Evolutionary conservation across 1,140 invertebrate species (phyloP), one percentile per base, ranked within the genome.

Genomic region (Drosophila arizonae): DNA sequence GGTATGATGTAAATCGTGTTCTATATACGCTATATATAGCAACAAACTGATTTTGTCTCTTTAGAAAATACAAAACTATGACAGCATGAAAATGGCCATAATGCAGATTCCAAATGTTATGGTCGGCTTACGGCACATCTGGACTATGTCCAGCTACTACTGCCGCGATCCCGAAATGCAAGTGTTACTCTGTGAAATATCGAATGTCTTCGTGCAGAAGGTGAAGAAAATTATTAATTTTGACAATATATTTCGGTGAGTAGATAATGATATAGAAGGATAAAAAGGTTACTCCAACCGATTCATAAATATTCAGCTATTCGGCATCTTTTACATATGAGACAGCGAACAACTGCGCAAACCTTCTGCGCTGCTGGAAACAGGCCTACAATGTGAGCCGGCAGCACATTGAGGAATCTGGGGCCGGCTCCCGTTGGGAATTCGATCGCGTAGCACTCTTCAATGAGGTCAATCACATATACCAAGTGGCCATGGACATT

Each of bases 391-490:
- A 95, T 72, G 93, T 95, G 56, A 96, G 95, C 0, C 92, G 97
- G 28, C 93, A 95, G 15, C 95, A 95, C 69, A 98, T 98, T 72
- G 97, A 98, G 91, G 82, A 94, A 3, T 95, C 95, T 1, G 96
- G 96, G 0, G 96, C 96, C 77, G 96, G 96, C 4, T 93, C 94
- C 9, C 93, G 97, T 13, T 98, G 97, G 97, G 97, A 98, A 91
- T 98, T 98, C 91, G 96, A 98, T 81, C 94, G 95, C 70, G 94
- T 93, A 9, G 93, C 94, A 50, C 92, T 98, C 2, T 98, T 98
- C 90, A 95, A 95, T 8, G 93, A 95, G 54, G 97, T 96, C 0
- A 96, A 98, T 85, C 97, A 98, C 81, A 95, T 97, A 73, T 94
- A 94, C 11, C 93, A 92, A 10, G 96, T 98, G n/a, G 96, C 96